phyloP scores from a whole-genome alignment of 2,113 vertebrate genomes.

The Edolisoma coerulescens region DNA sequence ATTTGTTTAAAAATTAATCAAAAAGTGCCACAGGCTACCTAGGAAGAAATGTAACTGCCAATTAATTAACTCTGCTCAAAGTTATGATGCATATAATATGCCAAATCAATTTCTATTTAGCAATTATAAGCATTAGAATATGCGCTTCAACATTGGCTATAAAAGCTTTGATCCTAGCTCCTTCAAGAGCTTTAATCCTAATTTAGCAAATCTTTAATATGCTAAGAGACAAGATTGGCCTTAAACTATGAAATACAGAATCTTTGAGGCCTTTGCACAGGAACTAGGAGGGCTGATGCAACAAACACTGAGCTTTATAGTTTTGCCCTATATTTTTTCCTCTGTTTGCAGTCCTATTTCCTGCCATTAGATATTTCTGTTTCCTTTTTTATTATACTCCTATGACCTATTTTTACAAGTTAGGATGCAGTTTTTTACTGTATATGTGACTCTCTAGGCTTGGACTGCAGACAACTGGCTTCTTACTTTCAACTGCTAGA shows the following conservation, averaged over 20 bases:
- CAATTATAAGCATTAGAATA: constrained; percentile 50
- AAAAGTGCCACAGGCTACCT: constrained; percentile 23
- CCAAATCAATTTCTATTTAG: constrained; percentile 42
- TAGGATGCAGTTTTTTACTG: not conserved
- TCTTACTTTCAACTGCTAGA: not conserved
- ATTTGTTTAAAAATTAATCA: constrained; percentile 58
- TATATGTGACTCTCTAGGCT: not conserved
- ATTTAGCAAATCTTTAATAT: constrained; percentile 49
- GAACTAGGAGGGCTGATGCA: not conserved
- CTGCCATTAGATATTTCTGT: not conserved
- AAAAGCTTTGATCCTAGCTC: constrained; percentile 54
- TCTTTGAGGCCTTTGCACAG: constrained; percentile 19
- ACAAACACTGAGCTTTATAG: not conserved
- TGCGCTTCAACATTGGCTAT: constrained; percentile 1
- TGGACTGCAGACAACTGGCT: not conserved
- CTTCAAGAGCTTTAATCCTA: constrained; percentile 42
- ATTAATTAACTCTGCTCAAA: constrained; percentile 64
- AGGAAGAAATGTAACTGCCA: constrained; percentile 42
- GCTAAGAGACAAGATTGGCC: constrained; percentile 30
- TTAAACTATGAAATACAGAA: constrained; percentile 32
- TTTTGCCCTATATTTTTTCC: not conserved
- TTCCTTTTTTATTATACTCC: not conserved
- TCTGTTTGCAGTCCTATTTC: not conserved
- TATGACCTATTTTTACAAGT: constrained; percentile 3
- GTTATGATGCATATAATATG: constrained; percentile 49